A percentile compares a stretch with the other conserved stretches of the same genome.
phyloP scores from a whole-genome alignment of 2,888 invertebrate species.

The Dichetophora obliterata region DNA sequence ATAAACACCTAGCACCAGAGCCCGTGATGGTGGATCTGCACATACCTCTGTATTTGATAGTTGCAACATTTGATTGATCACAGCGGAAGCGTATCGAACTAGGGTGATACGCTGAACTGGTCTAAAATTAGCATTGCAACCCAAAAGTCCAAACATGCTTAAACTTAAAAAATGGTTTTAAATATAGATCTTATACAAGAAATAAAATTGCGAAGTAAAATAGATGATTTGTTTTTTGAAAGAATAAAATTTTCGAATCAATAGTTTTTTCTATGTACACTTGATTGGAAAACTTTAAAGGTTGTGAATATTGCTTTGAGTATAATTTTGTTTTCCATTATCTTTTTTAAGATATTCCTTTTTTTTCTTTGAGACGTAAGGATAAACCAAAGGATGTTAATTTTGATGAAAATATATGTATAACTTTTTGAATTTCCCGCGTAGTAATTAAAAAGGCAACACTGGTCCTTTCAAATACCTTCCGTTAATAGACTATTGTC shows the following conservation, averaged over 20 bases:
- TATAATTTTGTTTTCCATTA: no score
- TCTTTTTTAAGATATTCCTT: no score
- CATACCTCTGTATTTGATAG: slow-evolving; percentile 65
- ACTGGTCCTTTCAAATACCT: no score
- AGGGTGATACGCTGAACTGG: slow-evolving; percentile 8
- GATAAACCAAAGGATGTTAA: no score
- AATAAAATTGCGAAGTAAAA: slow-evolving; percentile 41
- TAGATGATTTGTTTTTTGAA: slow-evolving; percentile 38
- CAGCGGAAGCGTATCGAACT: slow-evolving; percentile 59
- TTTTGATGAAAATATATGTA: no score
- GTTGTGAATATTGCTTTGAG: no score
- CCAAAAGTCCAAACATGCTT: slow-evolving; percentile 56
- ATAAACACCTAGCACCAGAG: slow-evolving; percentile 76
- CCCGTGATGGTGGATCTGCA: slow-evolving; percentile 66
- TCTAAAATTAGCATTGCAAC: slow-evolving; percentile 43
- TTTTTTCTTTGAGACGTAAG: no score
- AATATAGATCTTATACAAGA: slow-evolving; percentile 1
- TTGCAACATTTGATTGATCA: slow-evolving; percentile 62
- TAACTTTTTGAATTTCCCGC: no score
- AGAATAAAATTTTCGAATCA: slow-evolving; percentile 39
- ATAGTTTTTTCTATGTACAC: slow-evolving; percentile 42
- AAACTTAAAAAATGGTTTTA: neutral
- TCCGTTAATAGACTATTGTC: no score
- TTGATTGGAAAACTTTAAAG: slow-evolving; percentile 39
- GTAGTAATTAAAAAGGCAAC: no score